Percentiles rank a stretch among this genome's conserved stretches.
These are phyloP conservation scores for Cinclus cinclus DNA, from an alignment of 2,113 vertebrate genomes.

Conservation along the genomic window DNA sequence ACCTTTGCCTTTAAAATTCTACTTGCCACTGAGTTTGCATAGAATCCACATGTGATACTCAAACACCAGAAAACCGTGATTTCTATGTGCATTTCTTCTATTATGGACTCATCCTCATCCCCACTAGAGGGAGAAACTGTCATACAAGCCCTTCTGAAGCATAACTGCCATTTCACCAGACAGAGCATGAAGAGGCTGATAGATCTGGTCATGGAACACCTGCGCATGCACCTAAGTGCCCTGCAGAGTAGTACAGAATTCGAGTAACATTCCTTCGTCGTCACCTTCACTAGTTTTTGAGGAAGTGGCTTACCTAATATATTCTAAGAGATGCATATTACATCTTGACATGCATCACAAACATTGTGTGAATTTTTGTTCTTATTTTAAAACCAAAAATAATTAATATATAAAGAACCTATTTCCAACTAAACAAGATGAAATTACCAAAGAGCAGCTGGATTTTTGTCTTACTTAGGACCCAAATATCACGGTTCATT, in stretches of 20 bases:
- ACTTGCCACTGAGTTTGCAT: background rate
- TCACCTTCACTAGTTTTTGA: background rate
- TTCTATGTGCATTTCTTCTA: background rate
- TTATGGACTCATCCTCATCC: fast-evolving
- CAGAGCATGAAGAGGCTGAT: background rate
- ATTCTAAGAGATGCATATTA: background rate
- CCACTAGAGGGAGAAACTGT: background rate
- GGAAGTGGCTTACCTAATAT: background rate
- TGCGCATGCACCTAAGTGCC: background rate
- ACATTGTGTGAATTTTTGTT: fast-evolving
- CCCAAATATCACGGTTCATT: background rate
- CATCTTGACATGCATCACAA: background rate
- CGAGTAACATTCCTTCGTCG: background rate
- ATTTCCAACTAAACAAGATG: background rate
- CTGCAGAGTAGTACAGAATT: background rate
- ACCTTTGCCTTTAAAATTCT: background rate
- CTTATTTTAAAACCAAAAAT: background rate
- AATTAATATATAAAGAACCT: background rate
- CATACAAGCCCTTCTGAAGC: background rate
- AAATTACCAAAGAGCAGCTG: background rate
- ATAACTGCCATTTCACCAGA: background rate
- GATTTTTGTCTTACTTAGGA: background rate
- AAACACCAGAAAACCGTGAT: background rate
- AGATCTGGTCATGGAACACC: background rate
- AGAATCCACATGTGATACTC: fast-evolving